Conservation (phyloP, 2,797 vertebrate species). For the Myotis daubentonii region DNA sequence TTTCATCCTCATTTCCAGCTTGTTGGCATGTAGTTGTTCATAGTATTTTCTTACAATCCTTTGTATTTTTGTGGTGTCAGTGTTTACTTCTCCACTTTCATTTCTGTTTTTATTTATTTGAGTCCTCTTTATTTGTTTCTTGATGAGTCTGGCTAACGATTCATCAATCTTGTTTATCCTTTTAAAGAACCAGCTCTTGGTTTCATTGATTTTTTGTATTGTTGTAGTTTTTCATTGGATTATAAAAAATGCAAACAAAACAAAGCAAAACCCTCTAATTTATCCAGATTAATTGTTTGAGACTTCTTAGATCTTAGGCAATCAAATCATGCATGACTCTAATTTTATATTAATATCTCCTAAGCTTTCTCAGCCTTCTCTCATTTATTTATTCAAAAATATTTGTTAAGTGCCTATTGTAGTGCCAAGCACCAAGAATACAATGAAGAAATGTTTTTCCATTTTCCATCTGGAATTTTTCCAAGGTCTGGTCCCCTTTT, state of each 20-base stretch:
- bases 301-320: background rate
- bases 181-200: too few species aligned
- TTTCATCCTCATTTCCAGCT: too few species aligned
- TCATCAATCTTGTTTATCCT: too few species aligned
- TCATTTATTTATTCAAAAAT: background rate
- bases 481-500: background rate
- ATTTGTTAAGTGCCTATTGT: background rate
- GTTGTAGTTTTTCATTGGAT: too few species aligned
- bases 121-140: too few species aligned
- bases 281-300: background rate
- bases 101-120: too few species aligned
- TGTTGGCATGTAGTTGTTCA: too few species aligned
- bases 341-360: background rate
- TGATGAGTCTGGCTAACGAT: too few species aligned
- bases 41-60: too few species aligned
- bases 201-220: too few species aligned
- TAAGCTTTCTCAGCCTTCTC: background rate
- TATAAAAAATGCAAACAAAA: background rate
- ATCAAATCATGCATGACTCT: background rate
- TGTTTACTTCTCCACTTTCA: too few species aligned
- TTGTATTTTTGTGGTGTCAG: too few species aligned
- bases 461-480: background rate
- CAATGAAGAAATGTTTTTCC: background rate
- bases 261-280: background rate
- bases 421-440: background rate